Base-by-base conservation (phyloP, 2,888 invertebrate species). In the Metallyticus violacea region DNA sequence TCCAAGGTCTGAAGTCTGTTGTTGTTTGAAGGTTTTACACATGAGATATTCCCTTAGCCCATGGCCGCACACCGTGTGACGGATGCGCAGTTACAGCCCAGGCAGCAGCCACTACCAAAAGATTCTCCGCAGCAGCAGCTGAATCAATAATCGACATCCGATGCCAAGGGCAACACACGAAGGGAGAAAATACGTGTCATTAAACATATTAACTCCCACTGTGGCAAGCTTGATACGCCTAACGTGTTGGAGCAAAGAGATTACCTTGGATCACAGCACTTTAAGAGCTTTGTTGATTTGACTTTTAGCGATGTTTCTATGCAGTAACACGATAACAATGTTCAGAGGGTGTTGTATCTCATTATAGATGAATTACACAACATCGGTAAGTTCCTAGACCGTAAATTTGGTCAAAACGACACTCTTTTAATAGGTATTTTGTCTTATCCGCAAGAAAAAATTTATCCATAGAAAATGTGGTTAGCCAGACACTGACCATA, bases 1-100 rank as follows among this genome's bases (percentile, higher is more conserved):
- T 62, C 40, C 15, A 15, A 62, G 4, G 40, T 22, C 9, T 9
- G 15, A 62, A 22, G 22, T 62, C 40, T 62, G 82, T 27, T 82
- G 82, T 82, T 76, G 26, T 81, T 81, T 81, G 81, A 81, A 81
- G 40, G 76, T 76, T 76, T 82, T 82, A 40, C 82, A 76, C 82
- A 29, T 82, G 82, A 76, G 26, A 62, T 40, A 76, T 26, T 62
- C 40, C 40, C 40, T 62, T 62, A 62, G 40, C 40, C 40, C 40
- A 62, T 62, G 40, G 40, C 40, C 40, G 40, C 40, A 22, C 40
- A 62, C 22, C 15, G 40, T 62, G 40, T 62, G 40, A 62, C 40
- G 40, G 40, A 62, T 62, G 40, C 40, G 40, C 40, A 62, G 40
- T 62, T 62, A 15, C 40, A n/a, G n/a, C n/a, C n/a, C n/a, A n/a